Percentiles rank a stretch among this genome's conserved stretches.
These are phyloP conservation scores for Eristalinus sepulchralis DNA, from an alignment of 2,888 invertebrate species.

Conservation along the genomic window DNA sequence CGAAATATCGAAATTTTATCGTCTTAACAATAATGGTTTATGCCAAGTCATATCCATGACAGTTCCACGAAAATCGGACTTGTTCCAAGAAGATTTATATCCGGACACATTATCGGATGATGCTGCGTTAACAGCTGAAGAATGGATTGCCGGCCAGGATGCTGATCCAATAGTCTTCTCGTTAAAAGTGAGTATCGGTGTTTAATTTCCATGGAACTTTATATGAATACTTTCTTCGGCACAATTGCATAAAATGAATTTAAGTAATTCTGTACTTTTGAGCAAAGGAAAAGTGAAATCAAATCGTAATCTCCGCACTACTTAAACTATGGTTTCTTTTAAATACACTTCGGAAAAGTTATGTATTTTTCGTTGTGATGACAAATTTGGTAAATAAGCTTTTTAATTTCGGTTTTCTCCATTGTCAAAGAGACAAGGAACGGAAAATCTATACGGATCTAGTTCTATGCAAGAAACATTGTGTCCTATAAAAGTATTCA, in stretches of 20 bases:
- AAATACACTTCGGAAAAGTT: too few relatives aligned
- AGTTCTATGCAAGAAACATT: background rate
- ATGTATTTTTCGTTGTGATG: too few relatives aligned
- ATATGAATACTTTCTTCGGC: conserved; percentile 30
- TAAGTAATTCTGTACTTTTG: background rate
- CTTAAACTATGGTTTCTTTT: too few relatives aligned
- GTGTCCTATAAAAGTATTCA: background rate
- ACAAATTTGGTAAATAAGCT: too few relatives aligned
- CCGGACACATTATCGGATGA: conserved; percentile 96
- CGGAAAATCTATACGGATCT: background rate
- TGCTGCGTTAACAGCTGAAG: conserved; percentile 93
- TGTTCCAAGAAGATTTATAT: conserved; percentile 98
- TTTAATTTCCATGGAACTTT: background rate
- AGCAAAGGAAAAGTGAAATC: too few relatives aligned
- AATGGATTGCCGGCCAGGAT: conserved; percentile 95
- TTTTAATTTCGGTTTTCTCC: too few relatives aligned
- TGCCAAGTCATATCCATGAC: conserved; percentile 98
- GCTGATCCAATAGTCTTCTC: conserved; percentile 95
- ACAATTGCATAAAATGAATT: conserved; percentile 23
- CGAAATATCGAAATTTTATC: conserved; percentile 97
- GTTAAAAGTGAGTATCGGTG: conserved; percentile 86
- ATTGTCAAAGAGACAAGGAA: too few relatives aligned
- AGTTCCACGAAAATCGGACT: conserved; percentile 97
- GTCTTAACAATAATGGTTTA: conserved; percentile 95
- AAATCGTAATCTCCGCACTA: background rate